phyloP scores from a whole-genome alignment of 2,888 invertebrate genomes.

The Archips xylosteana region DNA sequence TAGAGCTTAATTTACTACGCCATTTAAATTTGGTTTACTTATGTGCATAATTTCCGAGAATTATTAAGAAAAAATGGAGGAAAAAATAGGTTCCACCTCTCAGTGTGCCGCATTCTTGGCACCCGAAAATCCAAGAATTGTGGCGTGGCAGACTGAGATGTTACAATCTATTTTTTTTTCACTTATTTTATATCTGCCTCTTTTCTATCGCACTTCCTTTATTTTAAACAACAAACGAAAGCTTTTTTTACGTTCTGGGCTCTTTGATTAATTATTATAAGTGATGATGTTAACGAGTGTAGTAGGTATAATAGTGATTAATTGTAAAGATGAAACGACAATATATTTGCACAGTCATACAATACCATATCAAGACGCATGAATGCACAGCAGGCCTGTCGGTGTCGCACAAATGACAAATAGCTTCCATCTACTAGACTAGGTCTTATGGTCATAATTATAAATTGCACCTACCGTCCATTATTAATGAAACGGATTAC shows the following conservation, averaged over 20 bases:
- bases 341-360: neutral
- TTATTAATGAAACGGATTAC: neutral
- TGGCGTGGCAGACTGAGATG: too few species aligned
- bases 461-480: neutral
- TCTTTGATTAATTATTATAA: too few species aligned
- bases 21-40: neutral
- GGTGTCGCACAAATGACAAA: neutral
- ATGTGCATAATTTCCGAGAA: too few species aligned
- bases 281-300: neutral
- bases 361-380: slow-evolving; percentile 13
- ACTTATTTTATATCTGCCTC: too few species aligned
- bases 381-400: slow-evolving; percentile 7
- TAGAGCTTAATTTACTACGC: neutral
- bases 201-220: too few species aligned
- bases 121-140: too few species aligned
- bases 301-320: neutral
- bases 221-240: too few species aligned
- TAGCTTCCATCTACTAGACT: neutral
- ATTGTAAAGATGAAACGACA: neutral
- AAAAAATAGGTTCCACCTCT: too few species aligned
- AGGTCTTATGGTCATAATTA: slow-evolving; percentile 5
- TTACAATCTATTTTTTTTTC: too few species aligned
- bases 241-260: too few species aligned
- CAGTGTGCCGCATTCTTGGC: too few species aligned
- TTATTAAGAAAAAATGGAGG: too few species aligned